A percentile compares a stretch with the other conserved stretches of the same genome.
Conservation (phyloP, 2,888 invertebrate genomes). For the Ashinkailepas kermadecensis region DNA sequence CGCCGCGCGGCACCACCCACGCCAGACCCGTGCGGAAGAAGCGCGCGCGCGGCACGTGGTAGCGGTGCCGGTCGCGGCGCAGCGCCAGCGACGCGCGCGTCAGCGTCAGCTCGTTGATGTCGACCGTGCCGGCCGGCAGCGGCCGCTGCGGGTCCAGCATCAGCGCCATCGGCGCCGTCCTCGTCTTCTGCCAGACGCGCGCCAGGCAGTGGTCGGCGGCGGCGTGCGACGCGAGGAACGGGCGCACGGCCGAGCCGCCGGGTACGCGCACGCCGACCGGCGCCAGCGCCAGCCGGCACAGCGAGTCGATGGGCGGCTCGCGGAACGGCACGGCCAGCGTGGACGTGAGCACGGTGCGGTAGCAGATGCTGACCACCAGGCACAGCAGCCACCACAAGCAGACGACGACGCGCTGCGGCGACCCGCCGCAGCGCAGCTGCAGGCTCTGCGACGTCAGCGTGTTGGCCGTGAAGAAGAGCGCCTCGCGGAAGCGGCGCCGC, state of each 20-base stretch:
- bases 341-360: not conserved
- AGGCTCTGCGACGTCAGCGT: not conserved
- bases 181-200: not conserved
- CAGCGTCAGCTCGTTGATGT: not conserved
- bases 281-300: not conserved
- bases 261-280: not conserved
- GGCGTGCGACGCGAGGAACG: not conserved
- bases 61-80: not conserved
- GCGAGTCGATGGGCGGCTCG: not conserved
- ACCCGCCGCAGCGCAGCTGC: not conserved
- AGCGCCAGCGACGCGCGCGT: not conserved
- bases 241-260: not conserved
- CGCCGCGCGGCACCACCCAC: not conserved
- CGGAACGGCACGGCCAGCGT: not conserved
- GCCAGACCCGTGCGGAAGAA: not conserved
- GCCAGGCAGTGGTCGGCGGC: not conserved
- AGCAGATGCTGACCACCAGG: not conserved
- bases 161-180: not conserved
- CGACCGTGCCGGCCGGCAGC: not conserved
- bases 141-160: not conserved
- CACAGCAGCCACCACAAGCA: not conserved
- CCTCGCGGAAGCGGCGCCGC: not conserved
- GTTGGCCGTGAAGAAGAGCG: not conserved
- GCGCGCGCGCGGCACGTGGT: not conserved
- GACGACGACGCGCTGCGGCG: not conserved